Evolutionary conservation across 2,113 vertebrate genomes (phyloP), one percentile per base, ranked within the genome.

Genomic region (Monarcha castaneiventris): DNA sequence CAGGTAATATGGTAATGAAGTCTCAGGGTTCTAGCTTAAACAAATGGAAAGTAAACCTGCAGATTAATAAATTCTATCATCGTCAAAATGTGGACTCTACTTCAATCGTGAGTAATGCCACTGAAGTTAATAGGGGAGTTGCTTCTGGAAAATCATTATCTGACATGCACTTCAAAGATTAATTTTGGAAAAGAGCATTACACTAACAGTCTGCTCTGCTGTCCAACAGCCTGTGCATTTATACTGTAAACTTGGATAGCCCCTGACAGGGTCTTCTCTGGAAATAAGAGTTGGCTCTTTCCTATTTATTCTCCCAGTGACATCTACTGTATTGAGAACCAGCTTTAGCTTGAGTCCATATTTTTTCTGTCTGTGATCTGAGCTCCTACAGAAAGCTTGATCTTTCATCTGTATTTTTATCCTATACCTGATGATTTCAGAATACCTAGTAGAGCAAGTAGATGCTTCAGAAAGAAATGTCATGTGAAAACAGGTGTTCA

Each of bases 191-290:
- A 78, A 63, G 5, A n/a, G 7, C 22, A 32, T 49, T 79, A 58
- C 29, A 48, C 5, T 37, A 39, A 41, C 27, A 78, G 16, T 62
- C 6, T 23, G 25, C 55, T 51, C 25, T 76, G 13, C 17, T 63
- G 6, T 46, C 35, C 11, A 59, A 5, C 4, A 55, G 16, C 16
- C 21, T 59, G 33, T 37, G 7, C 13, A 39, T 55, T 51, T 48
- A 15, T 41, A 18, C 35, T 23, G 13, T 25, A 56, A 61, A 39
- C 4, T 80, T 0, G 0, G 25, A 41, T 16, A 67, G 13, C 16
- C 13, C 91, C 39, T 72, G 10, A n/a, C 39, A 72, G 13, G 2
- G 16, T 76, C 13, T 33, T 12, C 12, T 68, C 39, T 87, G 49
- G 10, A 73, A 81, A 59, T 11, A 35, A 44, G 16, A 49, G 3